Conservation (phyloP, 2,888 invertebrate genomes). For the Chromoteleia sp. region DNA sequence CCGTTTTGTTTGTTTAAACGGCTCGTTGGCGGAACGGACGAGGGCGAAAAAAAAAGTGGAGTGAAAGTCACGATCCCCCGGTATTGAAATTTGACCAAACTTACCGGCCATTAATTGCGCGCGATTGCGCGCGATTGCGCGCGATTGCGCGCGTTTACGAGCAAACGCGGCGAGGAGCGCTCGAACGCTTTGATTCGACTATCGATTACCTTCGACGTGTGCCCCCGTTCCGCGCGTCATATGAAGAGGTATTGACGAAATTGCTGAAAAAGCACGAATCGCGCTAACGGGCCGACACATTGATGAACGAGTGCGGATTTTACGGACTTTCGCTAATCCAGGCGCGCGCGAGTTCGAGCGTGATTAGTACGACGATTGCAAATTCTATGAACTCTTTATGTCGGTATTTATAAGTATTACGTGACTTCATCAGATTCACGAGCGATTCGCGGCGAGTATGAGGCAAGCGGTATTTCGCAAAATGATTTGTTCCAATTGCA, state of each 20-base stretch:
- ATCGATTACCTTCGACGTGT: too few relatives aligned
- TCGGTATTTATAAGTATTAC: constrained; percentile 69
- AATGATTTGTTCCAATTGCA: constrained; percentile 70
- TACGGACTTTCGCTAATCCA: constrained; percentile 53
- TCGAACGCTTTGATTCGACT: too few relatives aligned
- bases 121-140: too few relatives aligned
- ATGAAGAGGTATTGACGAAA: constrained; percentile 36
- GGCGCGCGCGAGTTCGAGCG: constrained; percentile 54
- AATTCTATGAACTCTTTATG: constrained; percentile 67
- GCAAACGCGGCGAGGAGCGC: too few relatives aligned
- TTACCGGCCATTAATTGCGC: too few relatives aligned
- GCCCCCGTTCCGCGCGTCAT: too few relatives aligned
- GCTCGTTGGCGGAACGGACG: too few relatives aligned
- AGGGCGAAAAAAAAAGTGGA: too few relatives aligned
- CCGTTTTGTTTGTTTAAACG: constrained; percentile 24
- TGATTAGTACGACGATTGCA: constrained; percentile 53
- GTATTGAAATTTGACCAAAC: too few relatives aligned
- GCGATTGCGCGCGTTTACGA: too few relatives aligned
- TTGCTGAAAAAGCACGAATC: constrained; percentile 36
- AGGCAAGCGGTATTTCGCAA: constrained; percentile 66
- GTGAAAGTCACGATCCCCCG: too few relatives aligned
- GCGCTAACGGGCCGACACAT: constrained; percentile 1
- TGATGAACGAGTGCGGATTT: constrained; percentile 53
- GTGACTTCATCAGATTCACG: constrained; percentile 66
- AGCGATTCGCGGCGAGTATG: constrained; percentile 60